Conservation (phyloP, 2,888 invertebrate species). For the Hetaerina titia region DNA sequence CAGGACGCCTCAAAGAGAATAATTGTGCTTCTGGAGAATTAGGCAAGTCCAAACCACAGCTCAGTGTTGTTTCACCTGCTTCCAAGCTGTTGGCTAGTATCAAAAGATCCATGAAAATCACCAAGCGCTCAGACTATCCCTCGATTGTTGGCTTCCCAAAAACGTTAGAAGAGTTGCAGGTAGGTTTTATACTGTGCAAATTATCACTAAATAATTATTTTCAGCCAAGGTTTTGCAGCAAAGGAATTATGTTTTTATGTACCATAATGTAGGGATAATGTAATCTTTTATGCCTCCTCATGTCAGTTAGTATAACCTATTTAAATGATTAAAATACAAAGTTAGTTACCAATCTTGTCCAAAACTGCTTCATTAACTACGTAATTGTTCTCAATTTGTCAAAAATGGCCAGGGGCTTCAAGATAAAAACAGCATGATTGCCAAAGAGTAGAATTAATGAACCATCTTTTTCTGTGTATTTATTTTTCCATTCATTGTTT, state of each 20-base stretch:
- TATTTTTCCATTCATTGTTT: too few species aligned
- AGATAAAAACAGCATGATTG: too few species aligned
- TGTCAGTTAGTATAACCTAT: too few species aligned
- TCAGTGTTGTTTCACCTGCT: constrained; percentile 77
- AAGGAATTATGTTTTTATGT: background rate
- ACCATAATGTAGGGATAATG: background rate
- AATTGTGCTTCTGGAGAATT: constrained; percentile 76
- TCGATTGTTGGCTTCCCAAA: constrained; percentile 84
- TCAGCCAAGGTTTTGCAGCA: background rate
- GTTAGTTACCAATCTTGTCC: too few species aligned
- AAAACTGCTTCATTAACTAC: too few species aligned
- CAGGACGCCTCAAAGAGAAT: constrained; percentile 68
- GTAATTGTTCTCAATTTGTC: too few species aligned
- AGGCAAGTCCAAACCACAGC: constrained; percentile 76
- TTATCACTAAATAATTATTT: background rate
- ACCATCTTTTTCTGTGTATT: too few species aligned
- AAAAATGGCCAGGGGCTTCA: too few species aligned
- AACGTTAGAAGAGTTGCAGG: constrained; percentile 81
- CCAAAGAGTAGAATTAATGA: too few species aligned
- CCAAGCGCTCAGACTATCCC: constrained; percentile 84
- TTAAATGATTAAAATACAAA: too few species aligned
- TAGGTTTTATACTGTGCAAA: constrained; percentile 56
- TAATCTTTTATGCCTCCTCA: too few species aligned
- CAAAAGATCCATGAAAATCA: constrained; percentile 82
- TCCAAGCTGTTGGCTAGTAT: constrained; percentile 77